Base-by-base conservation (phyloP, 1,140 invertebrate species). In the Sesamia nonagrioides region DNA sequence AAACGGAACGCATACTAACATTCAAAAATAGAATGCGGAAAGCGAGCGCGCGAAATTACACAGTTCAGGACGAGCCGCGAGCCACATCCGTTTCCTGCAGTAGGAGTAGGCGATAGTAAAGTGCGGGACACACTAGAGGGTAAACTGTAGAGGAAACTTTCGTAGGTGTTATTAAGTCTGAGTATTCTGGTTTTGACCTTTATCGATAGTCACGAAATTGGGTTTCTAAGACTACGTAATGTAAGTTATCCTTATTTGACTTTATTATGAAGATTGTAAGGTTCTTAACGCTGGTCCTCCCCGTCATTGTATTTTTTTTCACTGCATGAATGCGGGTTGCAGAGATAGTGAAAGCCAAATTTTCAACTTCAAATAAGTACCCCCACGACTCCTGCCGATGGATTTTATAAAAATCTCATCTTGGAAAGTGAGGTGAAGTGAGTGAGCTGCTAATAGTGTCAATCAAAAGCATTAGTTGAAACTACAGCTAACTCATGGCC, bases 1-100 rank as follows among this genome's bases (percentile, higher is more conserved):
- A 33, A 56, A 54, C 61, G 61, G 60, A 77, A 73, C 18, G 15
- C 50, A 82, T 63, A 77, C 77, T 63, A 69, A 79, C 73, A 71
- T 77, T 80, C 78, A 80, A 83, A 83, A 83, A 83, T 80, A 80
- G 78, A 80, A 83, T 78, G 73, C 78, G 78, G 81, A 80, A 83
- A 80, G 37, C 40, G 42, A 56, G 69, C 78, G 81, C 78, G 81
- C 78, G 81, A 83, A 83, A 83, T 83, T 78, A 83, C 81, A 83
- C 78, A 75, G 78, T 75, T 80, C 75, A 74, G 75, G 71, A 80
- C 81, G 78, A 82, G 71, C 71, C 71, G 71, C 81, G 61, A 77
- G 81, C 81, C 81, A 78, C 81, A 77, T 80, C 81, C 81, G 81
- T 42, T 80, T 83, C 78, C 78, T 54, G 78, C 15, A 60, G 54